Percentiles rank a stretch among this genome's conserved stretches.
phyloP scores from a whole-genome alignment of 2,797 vertebrate species.

The Hemibagrus guttatus region DNA sequence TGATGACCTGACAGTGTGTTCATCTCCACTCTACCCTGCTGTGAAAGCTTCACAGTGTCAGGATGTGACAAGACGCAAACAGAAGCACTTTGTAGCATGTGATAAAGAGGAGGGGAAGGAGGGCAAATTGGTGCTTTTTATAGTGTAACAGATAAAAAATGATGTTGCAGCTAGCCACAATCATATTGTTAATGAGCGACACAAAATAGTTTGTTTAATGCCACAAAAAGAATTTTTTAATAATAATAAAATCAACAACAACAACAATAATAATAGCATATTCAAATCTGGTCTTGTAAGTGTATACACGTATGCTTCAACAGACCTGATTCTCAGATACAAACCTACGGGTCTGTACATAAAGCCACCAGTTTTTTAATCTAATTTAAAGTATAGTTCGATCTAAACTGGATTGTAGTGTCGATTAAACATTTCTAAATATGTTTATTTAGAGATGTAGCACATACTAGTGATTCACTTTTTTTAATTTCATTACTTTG shows the following conservation, averaged over 20 bases:
- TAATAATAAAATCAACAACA: neutral
- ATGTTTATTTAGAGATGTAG: neutral
- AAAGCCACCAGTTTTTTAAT: no score
- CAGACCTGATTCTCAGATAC: neutral
- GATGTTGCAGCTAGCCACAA: neutral
- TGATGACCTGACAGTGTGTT: conserved; percentile 46
- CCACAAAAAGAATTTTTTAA: neutral
- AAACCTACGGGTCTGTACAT: no score
- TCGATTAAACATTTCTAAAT: neutral
- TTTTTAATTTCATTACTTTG: neutral
- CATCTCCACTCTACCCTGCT: conserved; percentile 42
- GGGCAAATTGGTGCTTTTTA: conserved; percentile 17
- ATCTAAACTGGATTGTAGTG: neutral
- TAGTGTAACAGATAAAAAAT: neutral
- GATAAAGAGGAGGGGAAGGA: neutral
- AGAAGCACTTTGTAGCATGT: neutral
- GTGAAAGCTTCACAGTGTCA: conserved; percentile 7
- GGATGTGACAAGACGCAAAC: conserved; percentile 30
- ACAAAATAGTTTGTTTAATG: conserved; percentile 2
- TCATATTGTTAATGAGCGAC: neutral
- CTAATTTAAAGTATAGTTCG: neutral
- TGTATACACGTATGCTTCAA: neutral
- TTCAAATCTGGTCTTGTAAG: neutral
- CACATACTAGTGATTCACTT: neutral
- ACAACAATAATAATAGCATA: neutral